phyloP scores from a whole-genome alignment of 2,888 invertebrate species.

The Tillus elongatus region DNA sequence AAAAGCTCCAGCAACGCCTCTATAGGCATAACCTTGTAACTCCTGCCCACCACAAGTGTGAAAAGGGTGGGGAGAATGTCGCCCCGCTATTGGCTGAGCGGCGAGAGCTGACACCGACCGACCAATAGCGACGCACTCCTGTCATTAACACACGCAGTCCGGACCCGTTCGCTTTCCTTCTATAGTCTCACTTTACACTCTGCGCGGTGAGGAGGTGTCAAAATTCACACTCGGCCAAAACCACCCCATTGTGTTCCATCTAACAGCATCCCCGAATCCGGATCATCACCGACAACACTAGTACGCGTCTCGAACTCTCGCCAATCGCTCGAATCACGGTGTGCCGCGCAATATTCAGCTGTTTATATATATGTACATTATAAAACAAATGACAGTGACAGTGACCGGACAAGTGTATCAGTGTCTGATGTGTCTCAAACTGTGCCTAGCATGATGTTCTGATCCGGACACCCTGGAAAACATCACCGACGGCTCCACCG shows the following conservation, averaged over 20 bases:
- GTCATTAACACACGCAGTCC: constrained; percentile 44
- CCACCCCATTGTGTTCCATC: constrained; percentile 15
- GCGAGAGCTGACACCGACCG: constrained; percentile 35
- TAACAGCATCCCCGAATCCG: constrained; percentile 8
- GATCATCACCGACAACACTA: not conserved
- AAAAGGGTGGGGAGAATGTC: constrained; percentile 42
- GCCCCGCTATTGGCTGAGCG: constrained; percentile 39
- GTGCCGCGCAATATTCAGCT: too few relatives aligned
- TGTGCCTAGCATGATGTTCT: too few relatives aligned
- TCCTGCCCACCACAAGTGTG: constrained; percentile 41
- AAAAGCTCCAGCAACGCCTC: constrained; percentile 40
- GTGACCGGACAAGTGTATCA: too few relatives aligned
- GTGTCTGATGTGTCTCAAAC: too few relatives aligned
- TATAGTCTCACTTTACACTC: constrained; percentile 41
- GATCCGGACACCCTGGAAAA: too few relatives aligned
- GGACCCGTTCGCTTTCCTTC: constrained; percentile 36
- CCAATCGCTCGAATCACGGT: too few relatives aligned
- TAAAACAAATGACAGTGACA: too few relatives aligned
- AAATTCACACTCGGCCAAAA: constrained; percentile 31
- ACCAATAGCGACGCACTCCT: constrained; percentile 38
- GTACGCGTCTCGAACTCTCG: constrained; percentile 5
- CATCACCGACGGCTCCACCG: too few relatives aligned
- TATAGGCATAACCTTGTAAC: constrained; percentile 39
- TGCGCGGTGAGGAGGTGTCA: constrained; percentile 40
- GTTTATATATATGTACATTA: too few relatives aligned